These are phyloP conservation scores for Natrix natrix DNA, from an alignment of 2,797 vertebrate species.

Conservation along the genomic window DNA sequence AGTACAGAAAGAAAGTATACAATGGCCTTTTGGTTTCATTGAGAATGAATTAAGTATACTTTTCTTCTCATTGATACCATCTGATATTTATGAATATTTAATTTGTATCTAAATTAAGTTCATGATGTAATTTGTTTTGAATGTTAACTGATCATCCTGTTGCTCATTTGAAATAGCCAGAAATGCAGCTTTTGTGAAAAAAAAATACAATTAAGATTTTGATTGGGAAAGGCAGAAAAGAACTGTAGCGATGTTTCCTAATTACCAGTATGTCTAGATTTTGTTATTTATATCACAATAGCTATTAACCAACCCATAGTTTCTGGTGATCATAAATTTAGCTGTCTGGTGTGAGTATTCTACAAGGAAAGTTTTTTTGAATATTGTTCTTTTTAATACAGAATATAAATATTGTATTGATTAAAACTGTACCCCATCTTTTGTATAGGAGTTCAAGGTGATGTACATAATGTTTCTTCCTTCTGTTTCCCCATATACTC, in stretches of 20 bases:
- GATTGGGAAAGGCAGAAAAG: background rate
- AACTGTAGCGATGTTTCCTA: background rate
- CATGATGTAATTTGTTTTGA: conserved; percentile 8
- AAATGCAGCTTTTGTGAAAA: background rate
- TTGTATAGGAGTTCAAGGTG: background rate
- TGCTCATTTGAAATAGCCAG: background rate
- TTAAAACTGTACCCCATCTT: background rate
- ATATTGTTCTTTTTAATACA: background rate
- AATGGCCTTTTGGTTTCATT: background rate
- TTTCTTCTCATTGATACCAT: background rate
- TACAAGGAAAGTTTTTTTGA: conserved; percentile 7
- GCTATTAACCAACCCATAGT: background rate
- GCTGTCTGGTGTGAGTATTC: background rate
- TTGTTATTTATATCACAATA: background rate
- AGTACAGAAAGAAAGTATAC: background rate
- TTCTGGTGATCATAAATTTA: background rate
- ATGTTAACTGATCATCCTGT: background rate
- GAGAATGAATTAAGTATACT: background rate
- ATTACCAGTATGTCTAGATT: background rate
- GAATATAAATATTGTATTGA: background rate
- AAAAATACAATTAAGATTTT: background rate
- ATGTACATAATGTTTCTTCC: background rate
- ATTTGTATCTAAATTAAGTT: background rate
- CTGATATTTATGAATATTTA: background rate
- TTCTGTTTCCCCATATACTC: background rate